phyloP scores from a whole-genome alignment of 2,888 invertebrate species.

The Eumerus sabulonum region DNA sequence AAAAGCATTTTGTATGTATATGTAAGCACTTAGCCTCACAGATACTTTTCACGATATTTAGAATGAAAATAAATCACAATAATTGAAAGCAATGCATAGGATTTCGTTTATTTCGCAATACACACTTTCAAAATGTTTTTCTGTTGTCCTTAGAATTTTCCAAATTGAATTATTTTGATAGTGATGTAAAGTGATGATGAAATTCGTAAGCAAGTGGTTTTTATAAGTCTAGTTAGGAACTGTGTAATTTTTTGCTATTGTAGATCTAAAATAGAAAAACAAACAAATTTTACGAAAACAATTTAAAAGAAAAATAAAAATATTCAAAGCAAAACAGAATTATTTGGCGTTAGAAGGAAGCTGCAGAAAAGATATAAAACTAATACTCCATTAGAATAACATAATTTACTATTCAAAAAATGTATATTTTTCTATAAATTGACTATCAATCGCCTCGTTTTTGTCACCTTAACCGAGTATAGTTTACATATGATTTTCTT shows the following conservation, averaged over 20 bases:
- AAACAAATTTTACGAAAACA: background rate
- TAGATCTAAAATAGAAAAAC: slow-evolving; percentile 29
- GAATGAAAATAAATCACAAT: background rate
- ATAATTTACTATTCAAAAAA: slow-evolving; percentile 40
- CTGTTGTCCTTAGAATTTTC: background rate
- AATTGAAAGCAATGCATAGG: slow-evolving; percentile 2
- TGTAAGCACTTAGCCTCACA: slow-evolving; percentile 43
- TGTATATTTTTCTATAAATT: slow-evolving; percentile 44
- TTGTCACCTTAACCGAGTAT: background rate
- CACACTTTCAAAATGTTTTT: slow-evolving; percentile 10
- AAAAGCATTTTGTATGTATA: slow-evolving; percentile 18
- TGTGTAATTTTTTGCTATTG: slow-evolving; percentile 57
- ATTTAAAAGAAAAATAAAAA: too few relatives aligned
- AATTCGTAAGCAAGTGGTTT: slow-evolving; percentile 49
- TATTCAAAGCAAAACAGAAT: background rate
- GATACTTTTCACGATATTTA: slow-evolving; percentile 52
- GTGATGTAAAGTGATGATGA: slow-evolving; percentile 1
- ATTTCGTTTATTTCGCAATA: background rate
- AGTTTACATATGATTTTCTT: background rate
- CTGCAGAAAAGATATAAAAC: slow-evolving; percentile 40
- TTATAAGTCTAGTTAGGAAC: slow-evolving; percentile 65
- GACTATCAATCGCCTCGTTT: slow-evolving; percentile 23
- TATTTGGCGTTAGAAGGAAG: slow-evolving; percentile 19
- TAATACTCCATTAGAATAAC: slow-evolving; percentile 55
- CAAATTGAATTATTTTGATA: slow-evolving; percentile 28